Evolutionary conservation across 2,113 vertebrate species (phyloP).

Genomic region (Hypanus sabinus): DNA sequence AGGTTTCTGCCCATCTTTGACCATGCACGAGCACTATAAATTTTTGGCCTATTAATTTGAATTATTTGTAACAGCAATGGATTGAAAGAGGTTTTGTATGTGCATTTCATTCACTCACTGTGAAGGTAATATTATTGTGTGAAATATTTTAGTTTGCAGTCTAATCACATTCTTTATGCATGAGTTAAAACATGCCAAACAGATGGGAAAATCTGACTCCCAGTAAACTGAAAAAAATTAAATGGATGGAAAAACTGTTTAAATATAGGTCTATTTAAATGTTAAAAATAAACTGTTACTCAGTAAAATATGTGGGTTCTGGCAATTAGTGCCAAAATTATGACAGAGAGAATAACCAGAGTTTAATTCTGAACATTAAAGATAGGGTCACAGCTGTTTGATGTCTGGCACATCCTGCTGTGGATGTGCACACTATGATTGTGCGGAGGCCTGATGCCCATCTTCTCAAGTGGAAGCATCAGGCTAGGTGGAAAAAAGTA

Average conservation of each 20-base stretch:
- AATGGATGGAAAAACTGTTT: not conserved
- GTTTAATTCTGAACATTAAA: not conserved
- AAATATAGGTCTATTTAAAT: not conserved
- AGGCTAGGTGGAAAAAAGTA: not conserved
- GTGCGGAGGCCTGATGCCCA: not conserved
- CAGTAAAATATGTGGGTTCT: not conserved
- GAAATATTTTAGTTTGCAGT: not conserved
- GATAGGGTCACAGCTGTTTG: not conserved
- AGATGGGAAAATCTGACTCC: not conserved
- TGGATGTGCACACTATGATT: not conserved
- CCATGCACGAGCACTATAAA: not conserved
- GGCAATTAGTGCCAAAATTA: not conserved
- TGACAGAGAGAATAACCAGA: too few species aligned
- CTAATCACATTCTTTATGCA: not conserved
- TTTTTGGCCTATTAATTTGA: not conserved
- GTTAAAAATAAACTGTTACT: not conserved
- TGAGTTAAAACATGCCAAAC: conserved; percentile 1
- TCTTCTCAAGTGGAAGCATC: not conserved
- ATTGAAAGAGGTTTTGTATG: not conserved
- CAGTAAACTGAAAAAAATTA: not conserved
- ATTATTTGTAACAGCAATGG: not conserved
- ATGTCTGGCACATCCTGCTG: not conserved
- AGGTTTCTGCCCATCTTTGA: too few species aligned
- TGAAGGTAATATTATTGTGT: not conserved
- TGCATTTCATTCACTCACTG: not conserved